Base-by-base conservation (phyloP, 2,888 invertebrate genomes). In the Hydrotaea diabolus region DNA sequence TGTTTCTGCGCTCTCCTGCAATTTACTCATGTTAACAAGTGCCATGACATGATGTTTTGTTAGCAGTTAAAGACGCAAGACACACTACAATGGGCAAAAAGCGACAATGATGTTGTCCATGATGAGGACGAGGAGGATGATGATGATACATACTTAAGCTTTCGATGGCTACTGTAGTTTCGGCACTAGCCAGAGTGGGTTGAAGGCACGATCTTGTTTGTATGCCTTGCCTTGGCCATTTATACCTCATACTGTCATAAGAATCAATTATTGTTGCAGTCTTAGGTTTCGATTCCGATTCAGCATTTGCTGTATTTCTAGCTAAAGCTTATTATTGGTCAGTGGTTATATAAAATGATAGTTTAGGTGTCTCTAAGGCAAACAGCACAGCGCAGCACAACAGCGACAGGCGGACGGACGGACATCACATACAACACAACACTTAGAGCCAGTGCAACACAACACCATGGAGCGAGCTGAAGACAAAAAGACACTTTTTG, bases 21-120 rank as follows among this genome's bases (percentile, higher is more conserved):
- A 85, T 87, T 86, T 74, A 80, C 76, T 82, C 82, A 86, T 86
- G 86, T 86, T 85, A 85, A 85, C 86, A 86, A 86, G 86, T 85
- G 86, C 81, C 80, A 83, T 83, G 86, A 86, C 86, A 86, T 85
- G 83, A 82, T 82, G 82, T 82, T 82, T 78, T 76, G 23, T 78
- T 72, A 43, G 64, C 23, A 66, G 64, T 55, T 76, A 53, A 53
- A 76, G 64, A 64, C 36, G 3, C 39, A 66, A 66, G 11, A 39
- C 39, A n/a, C 39, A 39, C 39, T 49, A 49, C 49, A 49, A 49
- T 49, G 49, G 0, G 19, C 46, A 21, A 69, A 43, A 43, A 69
- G 19, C 31, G 19, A 64, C n/a, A 57, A 21, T 8, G 66, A 80
- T 9, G 73, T 23, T 19, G 19, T 2, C 4, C 23, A 43, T 69